Evolutionary conservation across 2,113 vertebrate genomes (phyloP).

Genomic region (Pyrgilauda ruficollis): DNA sequence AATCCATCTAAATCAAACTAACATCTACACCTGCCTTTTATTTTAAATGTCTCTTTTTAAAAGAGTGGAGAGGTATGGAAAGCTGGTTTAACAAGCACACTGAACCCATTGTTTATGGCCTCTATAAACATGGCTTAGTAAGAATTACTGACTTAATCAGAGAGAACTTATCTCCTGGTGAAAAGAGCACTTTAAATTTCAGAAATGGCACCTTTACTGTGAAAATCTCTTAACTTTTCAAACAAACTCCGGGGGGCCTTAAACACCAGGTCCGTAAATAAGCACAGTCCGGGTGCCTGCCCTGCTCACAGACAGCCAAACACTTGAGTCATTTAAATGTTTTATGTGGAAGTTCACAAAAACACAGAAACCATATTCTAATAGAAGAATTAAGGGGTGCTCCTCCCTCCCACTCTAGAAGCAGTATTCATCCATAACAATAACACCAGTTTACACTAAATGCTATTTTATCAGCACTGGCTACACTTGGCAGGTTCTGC

Average conservation of each 20-base stretch:
- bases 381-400: not conserved
- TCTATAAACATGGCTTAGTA: constrained; percentile 83
- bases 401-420: not conserved
- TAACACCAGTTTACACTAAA: not conserved
- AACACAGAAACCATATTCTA: constrained; percentile 39
- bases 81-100: constrained; percentile 79
- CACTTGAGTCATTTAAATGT: constrained; percentile 20
- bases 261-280: constrained; percentile 76
- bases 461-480: not conserved
- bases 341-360: constrained; percentile 46
- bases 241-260: constrained; percentile 80
- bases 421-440: not conserved
- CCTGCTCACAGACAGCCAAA: constrained; percentile 44
- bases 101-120: constrained; percentile 81
- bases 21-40: constrained; percentile 79
- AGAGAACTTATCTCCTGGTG: constrained; percentile 78
- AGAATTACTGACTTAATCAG: constrained; percentile 83
- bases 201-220: constrained; percentile 78
- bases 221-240: constrained; percentile 82
- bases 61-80: constrained; percentile 77
- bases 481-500: not conserved
- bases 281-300: constrained; percentile 46
- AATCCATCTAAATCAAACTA: constrained; percentile 43
- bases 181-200: constrained; percentile 81
- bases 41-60: constrained; percentile 79